These are phyloP conservation scores for Eciton burchellii DNA, from an alignment of 1,140 invertebrate species.

Conservation along the genomic window DNA sequence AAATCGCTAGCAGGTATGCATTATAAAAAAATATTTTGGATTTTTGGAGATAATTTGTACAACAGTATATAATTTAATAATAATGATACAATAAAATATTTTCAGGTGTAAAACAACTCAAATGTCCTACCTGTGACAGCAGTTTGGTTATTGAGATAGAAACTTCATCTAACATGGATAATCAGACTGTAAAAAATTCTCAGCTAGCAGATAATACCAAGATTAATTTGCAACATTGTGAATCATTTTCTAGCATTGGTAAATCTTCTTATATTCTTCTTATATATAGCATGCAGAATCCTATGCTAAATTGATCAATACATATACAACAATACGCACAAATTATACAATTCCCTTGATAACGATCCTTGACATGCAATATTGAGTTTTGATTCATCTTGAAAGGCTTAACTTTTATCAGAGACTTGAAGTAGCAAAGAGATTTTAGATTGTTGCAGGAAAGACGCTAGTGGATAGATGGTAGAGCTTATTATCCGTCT, in stretches of 20 bases:
- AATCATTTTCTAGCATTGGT: slow-evolving; percentile 84
- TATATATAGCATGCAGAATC: slow-evolving; percentile 23
- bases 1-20: slow-evolving; percentile 72
- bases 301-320: not conserved
- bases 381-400: not conserved
- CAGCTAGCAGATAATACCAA: slow-evolving; percentile 59
- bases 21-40: not conserved
- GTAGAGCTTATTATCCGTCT: not conserved
- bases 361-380: not conserved
- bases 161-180: slow-evolving; percentile 73
- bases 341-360: not conserved
- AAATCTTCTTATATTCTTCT: slow-evolving; percentile 55
- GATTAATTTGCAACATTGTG: slow-evolving; percentile 77
- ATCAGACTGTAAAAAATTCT: slow-evolving; percentile 37
- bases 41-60: slow-evolving; percentile 31
- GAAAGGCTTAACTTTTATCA: not conserved
- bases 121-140: slow-evolving; percentile 88
- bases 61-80: no score
- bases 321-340: not conserved
- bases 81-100: slow-evolving; percentile 26
- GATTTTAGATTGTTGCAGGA: slow-evolving; percentile 1
- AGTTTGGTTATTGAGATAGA: slow-evolving; percentile 86
- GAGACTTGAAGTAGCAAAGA: not conserved
- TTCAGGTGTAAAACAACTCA: slow-evolving; percentile 78
- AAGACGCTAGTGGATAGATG: not conserved